Base-by-base conservation (phyloP, 53 echinoderm and acorn worm species). In the Holothuria scabra region DNA sequence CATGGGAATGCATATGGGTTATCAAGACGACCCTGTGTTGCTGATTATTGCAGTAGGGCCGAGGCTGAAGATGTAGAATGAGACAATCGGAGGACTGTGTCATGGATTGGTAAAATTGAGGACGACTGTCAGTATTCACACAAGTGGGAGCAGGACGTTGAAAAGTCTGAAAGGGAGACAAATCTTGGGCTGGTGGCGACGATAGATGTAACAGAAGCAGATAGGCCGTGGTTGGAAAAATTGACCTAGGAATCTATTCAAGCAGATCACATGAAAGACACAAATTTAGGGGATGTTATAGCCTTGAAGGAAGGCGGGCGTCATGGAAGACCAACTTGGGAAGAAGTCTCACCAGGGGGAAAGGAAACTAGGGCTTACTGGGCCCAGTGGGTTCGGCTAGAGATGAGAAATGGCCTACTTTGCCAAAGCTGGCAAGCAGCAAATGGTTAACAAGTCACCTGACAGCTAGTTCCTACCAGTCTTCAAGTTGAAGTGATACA, bases 21-120 rank as follows among this genome's bases (percentile, higher is more conserved):
- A 16, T 87, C 81, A n/a, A 83, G 87, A 82, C 14, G 81, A 52
- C 81, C 81, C n/a, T 87, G 67, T 59, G n/a, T 8, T 19, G 70
- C 70, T 56, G 52, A 65, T 30, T 38, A 67, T 49, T 33, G 75
- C 37, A 41, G 66, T 52, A 65, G 83, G 21, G 35, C 56, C 9
- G 35, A 35, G 35, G 35, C 35, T 35, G 35, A 6, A 35, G 35
- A 35, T 35, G 35, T 4, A 6, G 35, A 35, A 35, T 4, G 35
- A 35, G 35, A 35, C 35, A 35, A 35, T 4, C 35, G 3, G 35
- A 35, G 35, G 35, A 35, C 35, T 6, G 35, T 35, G 9, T 21
- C 9, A 3, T 3, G 20, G 68, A 37, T 22, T 33, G 28, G 34
- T n/a, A 33, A 35, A 21, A 41, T 33, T 19, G 68, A 68, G 2